Evolutionary conservation across 2,888 invertebrate species (phyloP), one percentile per base, ranked within the genome.

Genomic region (Tetrapedia diversipes): DNA sequence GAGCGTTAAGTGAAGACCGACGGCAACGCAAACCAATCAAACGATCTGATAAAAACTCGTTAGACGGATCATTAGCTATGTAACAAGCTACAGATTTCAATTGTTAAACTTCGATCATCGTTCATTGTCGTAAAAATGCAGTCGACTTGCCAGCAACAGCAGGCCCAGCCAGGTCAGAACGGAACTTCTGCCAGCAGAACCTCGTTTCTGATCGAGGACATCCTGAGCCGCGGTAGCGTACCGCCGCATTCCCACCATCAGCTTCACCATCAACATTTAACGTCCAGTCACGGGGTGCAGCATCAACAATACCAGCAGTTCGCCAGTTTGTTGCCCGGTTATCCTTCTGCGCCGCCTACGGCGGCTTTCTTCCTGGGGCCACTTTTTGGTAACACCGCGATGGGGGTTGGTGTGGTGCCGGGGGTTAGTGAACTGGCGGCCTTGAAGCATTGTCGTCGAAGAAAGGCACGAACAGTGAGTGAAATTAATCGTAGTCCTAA

Each of bases 151-250:
- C 90, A 89, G 70, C 89, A 90, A 51, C 90, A 90, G 83, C 90
- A 88, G 75, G 87, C 87, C 41, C 90, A 90, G 68, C 88, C 89
- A 64, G 90, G 87, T 68, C 90, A 89, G 69, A 90, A 90, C 72
- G 90, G 86, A 14, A 88, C 89, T 0, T 88, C 90, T 24, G 89
- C 91, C 6, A 89, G 87, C 65, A 86, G 91, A 59, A 97, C 98
- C 0, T 97, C 97, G 6, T 98, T 98, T 92, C 94, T 97, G 69
- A 98, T 98, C 84, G 98, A 98, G 88, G 98, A 98, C 90, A 98
- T 98, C 86, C 92, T 98, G 19, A 97, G 97, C 89, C 94, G 96
- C 82, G 94, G 94, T 0, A 89, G 81, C 34, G 87, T 60, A 10
- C 84, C 73, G 1, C 80, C 80, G 54, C 88, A 86, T 65, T 66